Evolutionary conservation across 2,797 vertebrate species (phyloP), one percentile per base, ranked within the genome.

Genomic region (Tokudaia tokunoshimensis): DNA sequence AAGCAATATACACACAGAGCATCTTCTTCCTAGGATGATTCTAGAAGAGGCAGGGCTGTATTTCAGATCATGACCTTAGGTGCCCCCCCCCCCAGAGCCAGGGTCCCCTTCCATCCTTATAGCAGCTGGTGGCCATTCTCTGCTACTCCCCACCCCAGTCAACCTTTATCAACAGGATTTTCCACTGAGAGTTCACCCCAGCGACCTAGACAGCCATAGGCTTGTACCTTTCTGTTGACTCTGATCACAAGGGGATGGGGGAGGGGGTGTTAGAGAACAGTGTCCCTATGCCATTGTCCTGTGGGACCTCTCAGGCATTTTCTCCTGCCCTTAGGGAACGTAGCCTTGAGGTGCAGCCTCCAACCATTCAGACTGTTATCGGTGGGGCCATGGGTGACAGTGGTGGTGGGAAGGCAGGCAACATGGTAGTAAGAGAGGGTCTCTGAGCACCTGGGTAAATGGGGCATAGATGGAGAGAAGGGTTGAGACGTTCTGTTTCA

Each of bases 241-340:
- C 79, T 0, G 3, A 59, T 29, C 8, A 1, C 82, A 22, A 29
- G 22, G 72, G 47, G n/a, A 6, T 20, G 9, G 50, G 22, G 22
- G 6, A 3, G 10, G 50, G 12, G 63, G 12, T 41, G 14, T 44
- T 61, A 14, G 24, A 52, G 29, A 59, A n/a, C 0, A 44, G 52
- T 22, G 22, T 65, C 41, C 61, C 0, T 0, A 1, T 0, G 31
- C 44, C 12, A 0, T 3, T 0, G 5, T 37, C 41, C 34, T 55
- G 57, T 1, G 1, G 78, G 1, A 37, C 44, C 44, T 67, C 17
- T 92, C 52, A 0, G 22, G 61, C 0, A 0, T 1, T 6, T 6
- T 26, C 37, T 50, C 80, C 78, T 57, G 52, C 41, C 31, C 74
- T 37, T 82, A 41, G 1, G 26, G 57, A 41, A 22, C 57, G 61